A percentile compares a stretch with the other conserved stretches of the same genome.
Evolutionary conservation across 2,888 invertebrate genomes (phyloP).

Genomic region (Pseudoips prasinana): DNA sequence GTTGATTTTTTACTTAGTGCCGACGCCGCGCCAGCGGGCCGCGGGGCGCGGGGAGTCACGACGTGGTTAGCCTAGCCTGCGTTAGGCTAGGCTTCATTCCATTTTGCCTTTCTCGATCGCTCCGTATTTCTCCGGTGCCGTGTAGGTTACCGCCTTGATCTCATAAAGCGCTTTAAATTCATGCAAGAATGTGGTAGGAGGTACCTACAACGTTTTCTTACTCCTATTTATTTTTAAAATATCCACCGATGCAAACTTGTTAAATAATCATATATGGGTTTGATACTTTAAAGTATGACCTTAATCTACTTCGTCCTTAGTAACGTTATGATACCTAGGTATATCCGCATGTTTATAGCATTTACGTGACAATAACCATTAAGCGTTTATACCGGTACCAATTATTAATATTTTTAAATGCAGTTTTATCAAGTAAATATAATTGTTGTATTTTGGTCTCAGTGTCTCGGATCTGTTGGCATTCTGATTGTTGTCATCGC

Average conservation of each 20-base stretch:
- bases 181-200: conserved; percentile 5
- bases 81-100: conserved; percentile 47
- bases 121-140: conserved; percentile 29
- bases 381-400: too few relatives aligned
- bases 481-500: conserved; percentile 49
- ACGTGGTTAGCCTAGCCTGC: conserved; percentile 74
- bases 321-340: too few relatives aligned
- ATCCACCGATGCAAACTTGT: neutral
- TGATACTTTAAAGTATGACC: conserved; percentile 3
- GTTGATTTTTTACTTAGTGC: conserved; percentile 5
- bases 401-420: too few relatives aligned
- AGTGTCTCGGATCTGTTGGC: conserved; percentile 32
- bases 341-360: too few relatives aligned
- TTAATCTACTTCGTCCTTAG: too few relatives aligned
- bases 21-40: conserved; percentile 30
- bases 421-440: too few relatives aligned
- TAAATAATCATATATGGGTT: neutral
- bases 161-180: conserved; percentile 16
- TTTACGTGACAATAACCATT: too few relatives aligned
- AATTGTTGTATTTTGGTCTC: too few relatives aligned
- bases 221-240: conserved; percentile 3
- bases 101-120: conserved; percentile 50
- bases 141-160: conserved; percentile 19
- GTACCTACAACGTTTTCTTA: neutral
- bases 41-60: conserved; percentile 54